Conservation (phyloP, 2,113 vertebrate species). For the Ceuthmochares aereus region DNA sequence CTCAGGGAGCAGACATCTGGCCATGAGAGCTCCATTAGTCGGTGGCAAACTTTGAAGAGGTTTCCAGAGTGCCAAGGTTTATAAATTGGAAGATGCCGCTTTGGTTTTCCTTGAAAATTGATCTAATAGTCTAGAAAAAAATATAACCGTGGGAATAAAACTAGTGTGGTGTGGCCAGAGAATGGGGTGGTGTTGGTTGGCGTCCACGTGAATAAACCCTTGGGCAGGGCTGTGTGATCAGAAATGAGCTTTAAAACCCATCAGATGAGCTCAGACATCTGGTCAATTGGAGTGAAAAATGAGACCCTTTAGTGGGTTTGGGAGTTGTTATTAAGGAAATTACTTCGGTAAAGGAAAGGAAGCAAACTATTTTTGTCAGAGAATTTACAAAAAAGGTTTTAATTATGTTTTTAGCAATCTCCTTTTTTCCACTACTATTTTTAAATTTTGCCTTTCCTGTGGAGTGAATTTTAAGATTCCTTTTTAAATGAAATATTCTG, state of each 20-base stretch:
- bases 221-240: too few relatives aligned
- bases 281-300: neutral
- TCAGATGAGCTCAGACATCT: neutral
- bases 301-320: neutral
- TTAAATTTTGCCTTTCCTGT: neutral
- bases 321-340: neutral
- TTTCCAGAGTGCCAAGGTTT: neutral
- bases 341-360: neutral
- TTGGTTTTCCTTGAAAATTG: neutral
- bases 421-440: neutral
- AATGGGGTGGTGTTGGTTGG: neutral
- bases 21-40: neutral
- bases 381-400: neutral
- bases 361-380: neutral
- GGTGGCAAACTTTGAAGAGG: neutral
- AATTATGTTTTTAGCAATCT: neutral
- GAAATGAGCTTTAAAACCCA: neutral
- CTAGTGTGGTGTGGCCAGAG: neutral
- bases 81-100: neutral
- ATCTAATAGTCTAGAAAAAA: neutral
- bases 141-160: neutral
- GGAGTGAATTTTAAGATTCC: neutral
- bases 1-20: accelerated
- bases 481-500: neutral
- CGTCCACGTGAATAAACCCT: neutral